These are phyloP conservation scores for Acleris sparsana DNA, from an alignment of 2,888 invertebrate species.

Conservation along the genomic window DNA sequence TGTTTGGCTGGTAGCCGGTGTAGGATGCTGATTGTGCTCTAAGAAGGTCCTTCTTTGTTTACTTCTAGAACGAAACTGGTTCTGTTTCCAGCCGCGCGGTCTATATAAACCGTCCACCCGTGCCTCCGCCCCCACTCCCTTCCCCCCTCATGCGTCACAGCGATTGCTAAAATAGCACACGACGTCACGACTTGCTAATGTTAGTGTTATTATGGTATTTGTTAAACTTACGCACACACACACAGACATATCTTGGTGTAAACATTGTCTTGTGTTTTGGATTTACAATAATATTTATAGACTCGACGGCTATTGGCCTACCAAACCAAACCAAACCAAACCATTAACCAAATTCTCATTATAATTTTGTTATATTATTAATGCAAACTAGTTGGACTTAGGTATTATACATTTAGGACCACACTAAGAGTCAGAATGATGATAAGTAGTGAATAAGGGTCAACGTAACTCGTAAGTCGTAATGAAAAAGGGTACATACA, in stretches of 20 bases:
- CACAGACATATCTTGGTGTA: constrained; percentile 5
- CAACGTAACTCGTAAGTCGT: no score
- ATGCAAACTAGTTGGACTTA: no score
- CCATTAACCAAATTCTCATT: no score
- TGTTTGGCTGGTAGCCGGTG: constrained; percentile 60
- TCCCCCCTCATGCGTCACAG: constrained; percentile 63
- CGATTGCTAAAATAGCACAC: constrained; percentile 41
- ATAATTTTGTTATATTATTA: no score
- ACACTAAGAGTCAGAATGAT: no score
- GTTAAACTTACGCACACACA: constrained; percentile 7
- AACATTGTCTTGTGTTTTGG: constrained; percentile 2
- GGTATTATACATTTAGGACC: no score
- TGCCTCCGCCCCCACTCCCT: constrained; percentile 42
- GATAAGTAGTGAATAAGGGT: no score
- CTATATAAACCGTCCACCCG: constrained; percentile 69
- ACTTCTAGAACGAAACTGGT: constrained; percentile 73
- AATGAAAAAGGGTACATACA: no score
- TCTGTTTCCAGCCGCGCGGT: constrained; percentile 56
- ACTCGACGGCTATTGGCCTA: no score
- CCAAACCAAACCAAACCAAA: no score
- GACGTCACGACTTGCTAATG: constrained; percentile 15
- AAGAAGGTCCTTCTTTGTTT: constrained; percentile 63
- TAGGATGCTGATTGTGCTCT: constrained; percentile 49
- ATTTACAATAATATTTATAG: constrained; percentile 1
- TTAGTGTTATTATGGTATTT: constrained; percentile 37